phyloP scores from a whole-genome alignment of 2,888 invertebrate species.

The Lasioglossum villosulum region DNA sequence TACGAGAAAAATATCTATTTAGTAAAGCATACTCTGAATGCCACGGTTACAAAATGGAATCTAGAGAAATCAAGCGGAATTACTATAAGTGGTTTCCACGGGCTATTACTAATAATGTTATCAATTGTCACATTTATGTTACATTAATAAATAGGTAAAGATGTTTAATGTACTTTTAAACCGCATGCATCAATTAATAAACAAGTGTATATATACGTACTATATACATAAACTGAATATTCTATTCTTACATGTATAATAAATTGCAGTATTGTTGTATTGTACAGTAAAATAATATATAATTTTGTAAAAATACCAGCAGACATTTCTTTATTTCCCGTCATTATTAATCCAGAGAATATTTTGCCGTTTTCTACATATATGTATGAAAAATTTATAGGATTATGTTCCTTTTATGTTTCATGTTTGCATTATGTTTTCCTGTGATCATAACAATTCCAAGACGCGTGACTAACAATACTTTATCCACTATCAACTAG shows the following conservation, averaged over 20 bases:
- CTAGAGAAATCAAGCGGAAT: not conserved
- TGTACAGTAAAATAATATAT: constrained; percentile 1
- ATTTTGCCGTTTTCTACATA: not conserved
- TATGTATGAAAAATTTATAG: too few species aligned
- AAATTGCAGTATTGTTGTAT: not conserved
- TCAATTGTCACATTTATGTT: constrained; percentile 25
- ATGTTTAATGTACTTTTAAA: not conserved
- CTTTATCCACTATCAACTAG: too few species aligned
- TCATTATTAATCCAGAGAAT: not conserved
- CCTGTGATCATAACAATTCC: too few species aligned
- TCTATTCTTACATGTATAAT: not conserved
- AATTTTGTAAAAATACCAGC: not conserved
- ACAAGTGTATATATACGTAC: constrained; percentile 8
- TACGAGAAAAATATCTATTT: not conserved
- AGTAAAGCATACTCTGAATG: not conserved
- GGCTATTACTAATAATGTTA: constrained; percentile 15
- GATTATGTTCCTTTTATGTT: not conserved
- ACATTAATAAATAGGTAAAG: not conserved
- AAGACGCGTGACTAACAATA: too few species aligned
- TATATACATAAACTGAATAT: not conserved
- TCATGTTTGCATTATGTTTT: too few species aligned
- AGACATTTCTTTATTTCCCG: not conserved
- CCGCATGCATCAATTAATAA: not conserved
- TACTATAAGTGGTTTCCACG: not conserved
- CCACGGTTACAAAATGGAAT: not conserved